A percentile compares a stretch with the other conserved stretches of the same genome.
phyloP scores from a whole-genome alignment of 37 sponge, comb jelly and placozoan genomes.

The Spongilla lacustris region DNA sequence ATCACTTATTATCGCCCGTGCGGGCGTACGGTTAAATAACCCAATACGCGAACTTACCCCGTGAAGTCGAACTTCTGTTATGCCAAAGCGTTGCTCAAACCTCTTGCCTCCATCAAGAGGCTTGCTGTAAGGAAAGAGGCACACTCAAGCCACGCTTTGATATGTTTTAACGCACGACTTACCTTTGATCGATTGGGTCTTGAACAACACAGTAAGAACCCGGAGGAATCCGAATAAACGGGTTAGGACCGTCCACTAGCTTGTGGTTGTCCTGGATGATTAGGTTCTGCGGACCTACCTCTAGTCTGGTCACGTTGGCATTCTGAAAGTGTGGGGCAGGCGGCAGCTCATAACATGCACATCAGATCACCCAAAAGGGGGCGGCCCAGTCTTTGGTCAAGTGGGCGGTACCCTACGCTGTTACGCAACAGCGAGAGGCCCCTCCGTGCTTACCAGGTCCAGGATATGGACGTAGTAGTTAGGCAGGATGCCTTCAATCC shows the following conservation, averaged over 20 bases:
- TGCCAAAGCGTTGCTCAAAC: constrained; percentile 75
- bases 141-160: neutral
- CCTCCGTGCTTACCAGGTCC: constrained; percentile 57
- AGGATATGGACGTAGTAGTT: constrained; percentile 82
- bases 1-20: no score
- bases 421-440: no score
- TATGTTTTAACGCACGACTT: neutral
- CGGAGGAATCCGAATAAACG: constrained; percentile 82
- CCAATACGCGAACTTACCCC: constrained; percentile 34
- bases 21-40: no score
- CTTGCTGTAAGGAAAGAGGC: constrained; percentile 37
- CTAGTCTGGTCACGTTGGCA: constrained; percentile 81
- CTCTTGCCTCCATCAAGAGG: constrained; percentile 71
- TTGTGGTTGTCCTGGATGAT: constrained; percentile 84
- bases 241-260: constrained; percentile 69
- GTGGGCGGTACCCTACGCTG: neutral
- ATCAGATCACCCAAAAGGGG: neutral
- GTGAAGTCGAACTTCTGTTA: constrained; percentile 75
- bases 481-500: constrained; percentile 80
- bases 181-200: constrained; percentile 77
- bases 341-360: neutral
- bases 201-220: constrained; percentile 74
- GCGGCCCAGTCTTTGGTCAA: neutral
- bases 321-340: constrained; percentile 20
- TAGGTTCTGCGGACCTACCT: constrained; percentile 85